phyloP scores from a whole-genome alignment of 2,113 vertebrate species.

The Pedetes capensis region DNA sequence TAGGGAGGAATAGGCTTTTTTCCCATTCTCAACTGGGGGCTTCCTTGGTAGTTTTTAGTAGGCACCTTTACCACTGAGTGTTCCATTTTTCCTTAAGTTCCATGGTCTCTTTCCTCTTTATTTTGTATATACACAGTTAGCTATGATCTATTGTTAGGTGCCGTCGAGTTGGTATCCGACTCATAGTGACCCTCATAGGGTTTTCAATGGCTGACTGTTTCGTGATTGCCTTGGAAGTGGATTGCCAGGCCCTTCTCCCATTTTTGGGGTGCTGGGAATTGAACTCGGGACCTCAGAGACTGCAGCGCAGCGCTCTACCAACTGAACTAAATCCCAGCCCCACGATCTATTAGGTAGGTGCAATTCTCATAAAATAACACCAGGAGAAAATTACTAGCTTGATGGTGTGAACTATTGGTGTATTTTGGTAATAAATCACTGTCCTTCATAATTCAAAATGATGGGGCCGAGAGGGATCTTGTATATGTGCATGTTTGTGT shows the following conservation, averaged over 20 bases:
- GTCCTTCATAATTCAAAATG: background rate
- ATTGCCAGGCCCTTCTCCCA: too few species aligned
- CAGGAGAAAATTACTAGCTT: background rate
- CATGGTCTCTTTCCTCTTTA: background rate
- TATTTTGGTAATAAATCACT: background rate
- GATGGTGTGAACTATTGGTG: background rate
- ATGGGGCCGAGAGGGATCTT: background rate
- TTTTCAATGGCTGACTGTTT: too few species aligned
- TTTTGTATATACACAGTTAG: background rate
- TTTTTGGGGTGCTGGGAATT: too few species aligned
- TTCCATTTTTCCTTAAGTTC: background rate
- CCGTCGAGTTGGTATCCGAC: too few species aligned
- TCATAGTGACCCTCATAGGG: too few species aligned
- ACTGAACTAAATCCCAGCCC: too few species aligned
- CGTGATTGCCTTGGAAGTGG: too few species aligned
- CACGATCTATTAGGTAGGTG: too few species aligned
- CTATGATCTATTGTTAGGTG: too few species aligned
- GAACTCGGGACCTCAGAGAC: too few species aligned
- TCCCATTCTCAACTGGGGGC: background rate
- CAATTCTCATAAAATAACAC: background rate
- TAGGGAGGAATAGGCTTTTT: background rate
- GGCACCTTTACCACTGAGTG: background rate
- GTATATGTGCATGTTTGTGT: background rate
- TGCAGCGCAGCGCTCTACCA: too few species aligned
- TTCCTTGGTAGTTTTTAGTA: background rate